Evolutionary conservation across 2,797 vertebrate genomes (phyloP).

Genomic region (Halcyon chelicuti): DNA sequence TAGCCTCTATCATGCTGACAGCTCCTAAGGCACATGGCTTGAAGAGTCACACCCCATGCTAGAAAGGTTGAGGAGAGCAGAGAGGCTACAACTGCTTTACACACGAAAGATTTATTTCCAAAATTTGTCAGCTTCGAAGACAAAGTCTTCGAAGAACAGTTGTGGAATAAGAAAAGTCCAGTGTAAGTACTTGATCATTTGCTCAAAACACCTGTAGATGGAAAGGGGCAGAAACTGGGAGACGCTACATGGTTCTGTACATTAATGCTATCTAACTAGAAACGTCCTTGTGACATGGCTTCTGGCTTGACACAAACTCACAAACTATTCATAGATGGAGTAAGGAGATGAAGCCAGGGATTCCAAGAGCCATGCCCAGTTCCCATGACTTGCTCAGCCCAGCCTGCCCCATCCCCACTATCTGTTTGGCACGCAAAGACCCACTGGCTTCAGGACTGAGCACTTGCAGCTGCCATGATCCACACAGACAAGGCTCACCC

Average conservation of each 20-base stretch:
- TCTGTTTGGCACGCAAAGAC: background rate
- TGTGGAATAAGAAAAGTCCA: background rate
- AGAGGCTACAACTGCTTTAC: background rate
- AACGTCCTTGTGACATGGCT: background rate
- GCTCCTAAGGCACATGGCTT: background rate
- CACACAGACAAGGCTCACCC: background rate
- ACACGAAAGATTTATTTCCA: background rate
- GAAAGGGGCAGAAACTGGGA: background rate
- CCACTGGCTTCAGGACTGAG: fast-evolving
- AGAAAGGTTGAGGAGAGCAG: background rate
- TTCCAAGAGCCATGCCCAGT: background rate
- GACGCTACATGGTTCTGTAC: background rate
- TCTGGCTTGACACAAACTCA: background rate
- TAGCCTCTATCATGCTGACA: background rate
- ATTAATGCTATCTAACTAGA: background rate
- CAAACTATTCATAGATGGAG: background rate
- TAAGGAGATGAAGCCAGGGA: background rate
- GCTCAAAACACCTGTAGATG: background rate
- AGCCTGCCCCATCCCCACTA: background rate
- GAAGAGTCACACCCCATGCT: background rate
- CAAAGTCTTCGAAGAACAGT: background rate
- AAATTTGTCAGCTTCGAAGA: background rate
- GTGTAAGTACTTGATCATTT: background rate
- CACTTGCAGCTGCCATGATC: background rate
- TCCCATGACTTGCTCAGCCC: background rate